Evolutionary conservation across 2,113 vertebrate genomes (phyloP).

Genomic region (Neoarius graeffei): DNA sequence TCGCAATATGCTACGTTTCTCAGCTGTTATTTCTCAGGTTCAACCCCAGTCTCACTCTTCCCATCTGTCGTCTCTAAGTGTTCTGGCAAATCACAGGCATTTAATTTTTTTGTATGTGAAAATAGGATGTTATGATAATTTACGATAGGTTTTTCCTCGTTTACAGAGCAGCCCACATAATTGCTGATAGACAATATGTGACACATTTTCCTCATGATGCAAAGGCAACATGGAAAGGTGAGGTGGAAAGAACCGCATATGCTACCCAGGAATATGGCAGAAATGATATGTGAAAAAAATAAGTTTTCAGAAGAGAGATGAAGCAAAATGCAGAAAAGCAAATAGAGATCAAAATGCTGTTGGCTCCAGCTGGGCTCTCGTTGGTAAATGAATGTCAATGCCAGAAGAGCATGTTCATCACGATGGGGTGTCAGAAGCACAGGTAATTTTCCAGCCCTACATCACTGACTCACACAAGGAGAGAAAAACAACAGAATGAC

Average conservation of each 20-base stretch:
- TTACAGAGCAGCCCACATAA: background rate
- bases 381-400: conserved; percentile 38
- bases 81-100: background rate
- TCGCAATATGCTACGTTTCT: conserved; percentile 3
- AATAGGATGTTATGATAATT: background rate
- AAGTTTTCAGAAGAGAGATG: conserved; percentile 5
- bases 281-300: conserved; percentile 42
- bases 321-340: conserved; percentile 15
- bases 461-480: conserved; percentile 34
- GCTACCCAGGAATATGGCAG: background rate
- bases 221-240: background rate
- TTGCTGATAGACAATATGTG: background rate
- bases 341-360: conserved; percentile 27
- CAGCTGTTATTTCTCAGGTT: background rate
- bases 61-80: background rate
- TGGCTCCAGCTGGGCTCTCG: conserved; percentile 31
- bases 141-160: background rate
- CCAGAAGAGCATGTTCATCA: conserved; percentile 39
- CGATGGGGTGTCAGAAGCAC: conserved; percentile 23
- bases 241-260: background rate
- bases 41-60: background rate
- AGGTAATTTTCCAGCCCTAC: conserved; percentile 32
- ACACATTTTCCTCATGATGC: background rate
- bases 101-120: background rate
- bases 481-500: conserved; percentile 12